Base-by-base conservation (phyloP, 2,888 invertebrate genomes). In the Idaea biselata region DNA sequence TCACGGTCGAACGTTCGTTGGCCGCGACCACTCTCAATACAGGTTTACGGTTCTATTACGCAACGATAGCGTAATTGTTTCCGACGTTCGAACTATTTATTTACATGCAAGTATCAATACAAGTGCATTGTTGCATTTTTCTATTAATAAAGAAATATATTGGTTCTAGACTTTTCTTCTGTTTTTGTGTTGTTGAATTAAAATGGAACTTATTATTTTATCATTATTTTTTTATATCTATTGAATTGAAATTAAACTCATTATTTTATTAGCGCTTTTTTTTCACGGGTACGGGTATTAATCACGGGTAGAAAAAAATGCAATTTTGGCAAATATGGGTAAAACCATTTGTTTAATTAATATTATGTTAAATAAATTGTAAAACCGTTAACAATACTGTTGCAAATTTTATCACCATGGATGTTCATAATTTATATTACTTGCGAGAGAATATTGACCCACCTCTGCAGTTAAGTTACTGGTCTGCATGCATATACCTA, bases 1-100 rank as follows among this genome's bases (percentile, higher is more conserved):
- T 75, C 73, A 71, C 77, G 75, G 73, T 77, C 78, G 68, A 73
- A 64, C 81, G 83, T 83, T 82, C 83, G 74, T 79, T 83, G 82
- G 74, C 85, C 85, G 83, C 80, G 83, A 84, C 83, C 86, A 79
- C 68, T 77, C 82, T 77, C 83, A 83, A 84, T 80, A 78, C 79
- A 76, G 77, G 84, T 82, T 83, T 80, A 82, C 78, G 81, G 81
- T 75, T 82, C 76, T 72, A 73, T 81, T 81, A 78, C 73, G 77
- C 78, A 78, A 81, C 73, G 68, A 73, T 74, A 69, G 71, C 76
- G 76, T 83, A 83, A 85, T 83, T 78, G 80, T 83, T 84, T 86
- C 87, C 87, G 86, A 82, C 74, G 70, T 58, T 58, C 64, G 75
- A 73, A 74, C 73, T 74, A 78, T 77, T 78, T 78, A 79, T 81